Evolutionary conservation across 2,113 vertebrate genomes (phyloP).

Genomic region (Zapornia atra): DNA sequence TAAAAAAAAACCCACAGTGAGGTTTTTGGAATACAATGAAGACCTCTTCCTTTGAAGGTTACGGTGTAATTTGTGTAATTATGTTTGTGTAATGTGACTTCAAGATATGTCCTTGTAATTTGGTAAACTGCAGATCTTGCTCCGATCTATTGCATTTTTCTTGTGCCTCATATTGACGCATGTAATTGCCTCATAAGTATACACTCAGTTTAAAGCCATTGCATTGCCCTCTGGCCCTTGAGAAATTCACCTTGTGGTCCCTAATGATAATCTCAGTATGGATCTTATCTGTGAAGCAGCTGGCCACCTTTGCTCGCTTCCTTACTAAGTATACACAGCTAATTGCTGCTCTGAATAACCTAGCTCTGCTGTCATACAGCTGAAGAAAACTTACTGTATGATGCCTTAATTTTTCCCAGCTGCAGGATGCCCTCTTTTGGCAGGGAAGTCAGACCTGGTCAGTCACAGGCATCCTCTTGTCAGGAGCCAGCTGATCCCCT

Average conservation of each 20-base stretch:
- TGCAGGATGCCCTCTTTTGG: conserved; percentile 43
- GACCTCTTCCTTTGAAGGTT: conserved; percentile 50
- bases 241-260: conserved; percentile 43
- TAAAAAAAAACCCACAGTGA: conserved; percentile 32
- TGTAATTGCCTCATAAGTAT: conserved; percentile 30
- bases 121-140: conserved; percentile 53
- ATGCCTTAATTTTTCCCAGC: neutral
- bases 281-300: conserved; percentile 64
- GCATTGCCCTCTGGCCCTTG: conserved; percentile 17
- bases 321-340: conserved; percentile 39
- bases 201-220: neutral
- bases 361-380: neutral
- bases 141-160: conserved; percentile 21
- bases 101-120: conserved; percentile 31
- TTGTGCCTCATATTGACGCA: neutral
- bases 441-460: neutral
- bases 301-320: conserved; percentile 60
- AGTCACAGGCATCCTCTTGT: neutral
- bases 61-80: conserved; percentile 58
- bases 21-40: conserved; percentile 28
- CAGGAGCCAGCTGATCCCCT: neutral
- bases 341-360: conserved; percentile 62
- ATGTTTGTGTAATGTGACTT: conserved; percentile 55
- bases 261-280: conserved; percentile 38
- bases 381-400: neutral